These are phyloP conservation scores for Athene cunicularia DNA, from an alignment of 2,113 vertebrate species.

Conservation along the genomic window DNA sequence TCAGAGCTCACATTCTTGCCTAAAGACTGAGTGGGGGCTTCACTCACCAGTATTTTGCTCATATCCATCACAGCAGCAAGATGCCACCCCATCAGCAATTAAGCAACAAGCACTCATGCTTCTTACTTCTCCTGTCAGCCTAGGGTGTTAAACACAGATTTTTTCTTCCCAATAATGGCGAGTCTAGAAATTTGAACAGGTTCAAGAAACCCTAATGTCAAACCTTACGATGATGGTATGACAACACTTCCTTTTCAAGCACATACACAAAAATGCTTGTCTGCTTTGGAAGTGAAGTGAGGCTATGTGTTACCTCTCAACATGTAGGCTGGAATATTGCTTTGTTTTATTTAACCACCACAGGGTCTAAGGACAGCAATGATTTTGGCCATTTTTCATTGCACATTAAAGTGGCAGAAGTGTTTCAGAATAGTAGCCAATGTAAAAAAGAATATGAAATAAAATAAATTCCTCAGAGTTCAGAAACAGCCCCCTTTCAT, in stretches of 20 bases:
- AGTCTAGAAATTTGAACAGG: neutral
- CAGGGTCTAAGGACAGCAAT: neutral
- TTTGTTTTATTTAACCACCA: neutral
- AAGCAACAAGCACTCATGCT: neutral
- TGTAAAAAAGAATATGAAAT: conserved; percentile 13
- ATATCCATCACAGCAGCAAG: neutral
- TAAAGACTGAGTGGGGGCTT: neutral
- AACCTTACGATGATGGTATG: neutral
- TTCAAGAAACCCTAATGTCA: neutral
- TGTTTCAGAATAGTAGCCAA: neutral
- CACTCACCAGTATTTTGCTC: neutral
- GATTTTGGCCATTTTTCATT: neutral
- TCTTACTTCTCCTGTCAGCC: neutral
- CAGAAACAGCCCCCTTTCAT: neutral
- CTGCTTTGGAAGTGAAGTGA: neutral
- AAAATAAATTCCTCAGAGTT: neutral
- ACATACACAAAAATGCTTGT: neutral
- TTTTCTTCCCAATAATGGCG: neutral
- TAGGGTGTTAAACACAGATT: neutral
- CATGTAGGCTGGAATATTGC: neutral
- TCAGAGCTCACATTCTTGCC: neutral
- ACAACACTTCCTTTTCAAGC: neutral
- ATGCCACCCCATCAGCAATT: neutral
- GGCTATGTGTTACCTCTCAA: neutral
- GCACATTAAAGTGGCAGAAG: neutral